phyloP scores from a whole-genome alignment of 64 coral and sea anemone genomes.

The Orbicella faveolata region DNA sequence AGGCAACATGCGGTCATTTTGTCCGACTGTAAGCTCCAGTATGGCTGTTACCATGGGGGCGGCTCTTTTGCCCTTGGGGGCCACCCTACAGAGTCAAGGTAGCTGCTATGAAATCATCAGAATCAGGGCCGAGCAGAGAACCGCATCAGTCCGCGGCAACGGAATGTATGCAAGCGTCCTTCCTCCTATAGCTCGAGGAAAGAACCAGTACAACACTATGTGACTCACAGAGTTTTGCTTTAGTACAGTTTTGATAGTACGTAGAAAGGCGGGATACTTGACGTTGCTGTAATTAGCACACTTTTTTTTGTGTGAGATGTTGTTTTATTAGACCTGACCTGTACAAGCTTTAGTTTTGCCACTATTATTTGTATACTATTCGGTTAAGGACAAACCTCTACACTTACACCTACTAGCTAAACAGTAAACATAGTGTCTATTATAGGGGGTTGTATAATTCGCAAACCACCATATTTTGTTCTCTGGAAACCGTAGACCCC shows the following conservation, averaged over 20 bases:
- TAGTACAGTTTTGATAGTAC: background rate
- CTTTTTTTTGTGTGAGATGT: no score
- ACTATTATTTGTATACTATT: no score
- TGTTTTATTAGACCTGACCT: no score
- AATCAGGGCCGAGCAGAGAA: slow-evolving; percentile 17
- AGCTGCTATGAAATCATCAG: slow-evolving; percentile 25
- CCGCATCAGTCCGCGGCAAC: background rate
- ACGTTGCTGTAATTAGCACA: background rate
- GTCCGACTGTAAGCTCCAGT: background rate
- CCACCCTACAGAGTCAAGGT: background rate
- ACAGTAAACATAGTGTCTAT: no score
- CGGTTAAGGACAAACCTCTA: no score
- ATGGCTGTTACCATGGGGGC: slow-evolving; percentile 24
- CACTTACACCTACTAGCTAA: no score
- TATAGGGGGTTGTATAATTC: no score
- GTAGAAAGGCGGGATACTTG: background rate
- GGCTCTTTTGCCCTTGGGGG: slow-evolving; percentile 22
- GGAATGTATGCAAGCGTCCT: background rate
- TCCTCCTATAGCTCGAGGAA: slow-evolving; percentile 1
- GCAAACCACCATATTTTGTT: no score
- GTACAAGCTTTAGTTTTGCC: no score
- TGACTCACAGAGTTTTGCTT: background rate
- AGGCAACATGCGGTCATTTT: background rate
- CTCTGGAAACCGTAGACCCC: no score
- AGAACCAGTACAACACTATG: background rate